A percentile compares a stretch with the other conserved stretches of the same genome.
phyloP scores from a whole-genome alignment of 2,888 invertebrate species.

The Nomada goodeniana region DNA sequence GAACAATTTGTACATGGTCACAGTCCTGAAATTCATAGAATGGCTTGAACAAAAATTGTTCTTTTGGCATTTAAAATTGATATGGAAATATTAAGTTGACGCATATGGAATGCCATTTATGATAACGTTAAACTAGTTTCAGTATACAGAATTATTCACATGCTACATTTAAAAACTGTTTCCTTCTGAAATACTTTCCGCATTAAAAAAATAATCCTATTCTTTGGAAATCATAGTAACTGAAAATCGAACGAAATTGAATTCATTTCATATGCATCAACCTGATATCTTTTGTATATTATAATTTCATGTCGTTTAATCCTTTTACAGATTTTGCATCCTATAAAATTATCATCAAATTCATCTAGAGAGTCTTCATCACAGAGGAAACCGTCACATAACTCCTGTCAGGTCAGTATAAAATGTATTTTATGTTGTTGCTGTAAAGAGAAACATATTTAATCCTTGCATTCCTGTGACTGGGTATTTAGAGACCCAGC shows the following conservation, averaged over 20 bases:
- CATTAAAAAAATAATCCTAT: too few relatives aligned
- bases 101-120: too few relatives aligned
- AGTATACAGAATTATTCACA: too few relatives aligned
- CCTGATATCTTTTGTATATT: not conserved
- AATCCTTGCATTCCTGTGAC: too few relatives aligned
- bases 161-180: too few relatives aligned
- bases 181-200: too few relatives aligned
- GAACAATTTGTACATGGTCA: constrained; percentile 29
- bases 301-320: constrained; percentile 27
- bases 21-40: constrained; percentile 12
- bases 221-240: too few relatives aligned
- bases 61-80: not conserved
- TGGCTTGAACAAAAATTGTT: not conserved
- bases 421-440: constrained; percentile 9
- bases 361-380: constrained; percentile 86
- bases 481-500: too few relatives aligned
- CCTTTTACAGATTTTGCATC: constrained; percentile 85
- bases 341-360: constrained; percentile 86
- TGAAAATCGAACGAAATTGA: too few relatives aligned
- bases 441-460: constrained; percentile 1
- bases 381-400: constrained; percentile 87
- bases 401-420: constrained; percentile 84
- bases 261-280: too few relatives aligned
- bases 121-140: too few relatives aligned
- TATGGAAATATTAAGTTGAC: not conserved